Evolutionary conservation across 2,888 invertebrate species (phyloP).

Genomic region (Pollenia angustigena): DNA sequence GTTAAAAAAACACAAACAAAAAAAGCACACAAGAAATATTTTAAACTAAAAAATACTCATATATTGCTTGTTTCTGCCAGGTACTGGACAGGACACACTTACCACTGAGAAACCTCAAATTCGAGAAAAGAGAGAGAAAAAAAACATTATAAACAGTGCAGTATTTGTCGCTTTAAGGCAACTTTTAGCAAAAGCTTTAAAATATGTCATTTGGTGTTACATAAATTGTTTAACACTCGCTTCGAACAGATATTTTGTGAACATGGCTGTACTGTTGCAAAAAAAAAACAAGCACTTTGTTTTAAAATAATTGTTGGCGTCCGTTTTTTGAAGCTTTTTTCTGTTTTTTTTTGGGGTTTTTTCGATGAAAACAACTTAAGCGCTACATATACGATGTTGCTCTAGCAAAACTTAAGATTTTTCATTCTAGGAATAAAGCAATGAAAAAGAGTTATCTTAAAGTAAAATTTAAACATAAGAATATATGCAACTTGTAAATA

Average conservation of each 20-base stretch:
- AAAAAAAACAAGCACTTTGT: conserved; percentile 54
- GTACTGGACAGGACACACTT: conserved; percentile 60
- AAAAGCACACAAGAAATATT: conserved; percentile 31
- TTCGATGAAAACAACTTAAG: conserved; percentile 30
- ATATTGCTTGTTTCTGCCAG: conserved; percentile 58
- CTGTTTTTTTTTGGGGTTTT: not conserved
- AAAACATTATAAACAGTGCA: conserved; percentile 56
- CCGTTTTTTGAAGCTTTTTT: conserved; percentile 54
- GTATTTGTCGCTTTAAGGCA: conserved; percentile 69
- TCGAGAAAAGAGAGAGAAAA: conserved; percentile 15
- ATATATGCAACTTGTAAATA: conserved; percentile 51
- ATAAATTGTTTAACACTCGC: conserved; percentile 75
- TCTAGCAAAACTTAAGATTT: conserved; percentile 15
- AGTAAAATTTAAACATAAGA: conserved; percentile 42
- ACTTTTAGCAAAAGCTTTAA: conserved; percentile 74
- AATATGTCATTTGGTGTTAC: conserved; percentile 77
- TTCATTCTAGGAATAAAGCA: conserved; percentile 35
- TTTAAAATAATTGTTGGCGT: conserved; percentile 66
- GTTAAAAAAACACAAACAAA: conserved; percentile 19
- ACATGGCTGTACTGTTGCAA: conserved; percentile 24
- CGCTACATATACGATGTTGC: conserved; percentile 2
- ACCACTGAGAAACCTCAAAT: conserved; percentile 23
- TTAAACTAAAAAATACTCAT: conserved; percentile 61
- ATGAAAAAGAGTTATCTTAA: conserved; percentile 20
- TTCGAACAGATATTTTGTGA: conserved; percentile 65